Evolutionary conservation across 1,140 invertebrate species (phyloP), one percentile per base, ranked within the genome.

Genomic region (Hyles vespertilio): DNA sequence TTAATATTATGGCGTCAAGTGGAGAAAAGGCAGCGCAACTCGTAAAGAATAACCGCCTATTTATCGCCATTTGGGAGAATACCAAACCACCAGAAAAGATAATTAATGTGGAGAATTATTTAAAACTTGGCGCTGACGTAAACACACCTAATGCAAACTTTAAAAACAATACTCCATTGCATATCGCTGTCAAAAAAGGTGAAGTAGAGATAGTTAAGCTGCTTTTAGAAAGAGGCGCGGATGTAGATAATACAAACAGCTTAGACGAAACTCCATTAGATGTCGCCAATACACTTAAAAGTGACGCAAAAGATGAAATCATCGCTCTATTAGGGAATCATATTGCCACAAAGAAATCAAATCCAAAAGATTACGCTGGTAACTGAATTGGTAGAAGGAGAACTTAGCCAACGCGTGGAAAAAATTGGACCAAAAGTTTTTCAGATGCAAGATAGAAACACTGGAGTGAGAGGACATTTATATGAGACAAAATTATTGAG

Each of bases 401-500:
- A 40, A 40, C 36, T 8, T 40, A 8, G 4, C 8, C 36, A 40
- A 40, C 1, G 5, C 8, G 36, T 40, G 36, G 36, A 40, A 5
- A 8, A 5, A 40, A 5, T 2, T 40, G 36, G 36, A 40, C 8
- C 2, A 40, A 40, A 40, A 2, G 1, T 5, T 40, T 40, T 40
- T 40, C 43, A 22, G 2, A 3, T n/a, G 62, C 59, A 58, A 36
- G 65, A 54, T 32, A 60, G 60, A 5, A 67, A 60, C n/a, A 59
- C 60, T 7, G 65, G 60, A 6, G 65, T 56, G 4, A 52, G 57
- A 44, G 65, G 65, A 1, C 65, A 67, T 5, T 53, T 67, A 34
- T 67, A 67, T 32, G 65, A 67, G 57, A 62, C 65, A 34, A 67
- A 67, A 47, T 22, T 67, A 3, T 51, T 67, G 34, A 59, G 60